Conservation (phyloP, 2,888 invertebrate species). For the Drosophila vallismaia region DNA sequence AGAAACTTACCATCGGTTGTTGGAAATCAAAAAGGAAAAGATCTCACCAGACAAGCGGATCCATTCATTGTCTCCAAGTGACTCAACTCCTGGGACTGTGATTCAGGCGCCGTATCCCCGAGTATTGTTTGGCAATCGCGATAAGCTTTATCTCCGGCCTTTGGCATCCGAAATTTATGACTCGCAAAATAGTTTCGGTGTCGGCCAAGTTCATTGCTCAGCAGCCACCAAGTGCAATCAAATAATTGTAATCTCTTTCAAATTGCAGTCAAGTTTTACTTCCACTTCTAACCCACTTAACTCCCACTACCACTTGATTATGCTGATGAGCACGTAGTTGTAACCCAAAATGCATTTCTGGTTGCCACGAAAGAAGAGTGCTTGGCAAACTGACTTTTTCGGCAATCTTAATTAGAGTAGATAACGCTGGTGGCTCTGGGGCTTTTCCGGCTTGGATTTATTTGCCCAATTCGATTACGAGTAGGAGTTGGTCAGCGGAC, state of each 20-base stretch:
- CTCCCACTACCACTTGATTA: constrained; percentile 53
- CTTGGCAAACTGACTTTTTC: constrained; percentile 65
- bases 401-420: constrained; percentile 51
- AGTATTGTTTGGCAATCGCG: constrained; percentile 38
- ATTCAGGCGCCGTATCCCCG: constrained; percentile 26
- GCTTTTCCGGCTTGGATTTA: constrained; percentile 38
- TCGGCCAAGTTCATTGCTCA: constrained; percentile 20
- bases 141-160: constrained; percentile 40
- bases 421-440: constrained; percentile 38
- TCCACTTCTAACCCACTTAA: constrained; percentile 32
- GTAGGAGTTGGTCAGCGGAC: constrained; percentile 36
- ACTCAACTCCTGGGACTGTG: constrained; percentile 31
- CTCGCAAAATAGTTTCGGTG: constrained; percentile 55
- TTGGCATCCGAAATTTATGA: constrained; percentile 64
- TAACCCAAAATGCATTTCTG: constrained; percentile 66
- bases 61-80: constrained; percentile 46
- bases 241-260: constrained; percentile 77
- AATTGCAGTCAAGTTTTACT: constrained; percentile 59
- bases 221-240: constrained; percentile 55
- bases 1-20: constrained; percentile 37
- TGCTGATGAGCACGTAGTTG: constrained; percentile 74
- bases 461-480: constrained; percentile 44
- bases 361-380: constrained; percentile 53
- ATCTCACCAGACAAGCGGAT: constrained; percentile 51
- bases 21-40: constrained; percentile 13